These are phyloP conservation scores for Limenitis camilla DNA, from an alignment of 2,888 invertebrate species.

Conservation along the genomic window DNA sequence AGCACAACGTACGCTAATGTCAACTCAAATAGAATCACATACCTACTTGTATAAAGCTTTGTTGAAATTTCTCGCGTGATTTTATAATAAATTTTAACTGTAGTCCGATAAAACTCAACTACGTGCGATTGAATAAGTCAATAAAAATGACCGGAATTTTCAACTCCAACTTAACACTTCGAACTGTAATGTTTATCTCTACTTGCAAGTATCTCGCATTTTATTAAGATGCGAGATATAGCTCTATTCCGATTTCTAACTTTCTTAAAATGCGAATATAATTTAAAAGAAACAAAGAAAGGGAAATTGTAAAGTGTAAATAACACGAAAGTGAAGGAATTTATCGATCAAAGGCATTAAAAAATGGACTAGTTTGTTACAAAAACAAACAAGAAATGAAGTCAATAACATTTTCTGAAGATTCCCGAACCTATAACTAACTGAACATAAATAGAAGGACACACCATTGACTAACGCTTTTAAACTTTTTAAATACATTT, in stretches of 20 bases:
- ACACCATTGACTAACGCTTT: conserved; percentile 61
- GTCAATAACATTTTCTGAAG: conserved; percentile 52
- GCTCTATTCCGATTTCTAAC: background rate
- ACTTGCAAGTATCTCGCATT: conserved; percentile 1
- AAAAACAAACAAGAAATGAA: conserved; percentile 54
- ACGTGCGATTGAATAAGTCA: conserved; percentile 41
- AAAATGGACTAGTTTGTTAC: conserved; percentile 50
- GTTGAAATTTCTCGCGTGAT: conserved; percentile 59
- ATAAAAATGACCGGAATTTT: conserved; percentile 56
- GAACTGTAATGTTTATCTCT: conserved; percentile 21
- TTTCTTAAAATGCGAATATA: too few species aligned
- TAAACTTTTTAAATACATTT: conserved; percentile 28
- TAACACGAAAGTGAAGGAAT: conserved; percentile 61
- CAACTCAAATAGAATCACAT: conserved; percentile 51
- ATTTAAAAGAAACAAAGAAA: too few species aligned
- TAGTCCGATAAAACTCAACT: conserved; percentile 50
- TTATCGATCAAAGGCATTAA: conserved; percentile 50
- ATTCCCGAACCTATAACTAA: conserved; percentile 45
- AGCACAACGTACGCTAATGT: conserved; percentile 53
- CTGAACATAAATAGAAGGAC: conserved; percentile 48
- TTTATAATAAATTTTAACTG: conserved; percentile 69
- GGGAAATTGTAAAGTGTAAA: too few species aligned
- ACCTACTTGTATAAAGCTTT: conserved; percentile 34
- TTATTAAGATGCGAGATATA: background rate
- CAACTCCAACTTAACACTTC: conserved; percentile 39